Base-by-base conservation (phyloP, 2,797 vertebrate species). In the Meda fulgida region DNA sequence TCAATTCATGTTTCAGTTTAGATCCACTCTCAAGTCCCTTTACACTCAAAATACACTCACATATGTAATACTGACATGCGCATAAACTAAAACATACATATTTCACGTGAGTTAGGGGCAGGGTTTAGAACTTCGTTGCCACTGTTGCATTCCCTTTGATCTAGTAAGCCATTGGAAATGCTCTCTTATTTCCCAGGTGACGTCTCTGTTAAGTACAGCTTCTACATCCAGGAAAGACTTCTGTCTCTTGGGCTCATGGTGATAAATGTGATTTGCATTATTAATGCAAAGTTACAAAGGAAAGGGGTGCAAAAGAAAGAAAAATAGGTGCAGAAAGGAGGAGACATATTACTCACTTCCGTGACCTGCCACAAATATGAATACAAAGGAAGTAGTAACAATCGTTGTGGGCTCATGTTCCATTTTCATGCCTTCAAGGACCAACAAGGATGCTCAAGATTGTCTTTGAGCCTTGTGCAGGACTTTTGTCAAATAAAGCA, bases 211-310 rank as follows among this genome's bases (percentile, higher is more conserved):
- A 51, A 70, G 81, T 36, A 48, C 63, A 26, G 48, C 77, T 73
- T 51, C 80, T 76, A 63, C 70, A 84, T 84, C 79, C 65, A 80
- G 55, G 81, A 86, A 51, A 83, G 70, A 80, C 46, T 53, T 51
- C 36, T 75, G 29, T 88, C 84, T 88, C 78, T 29, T 26, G 43
- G 71, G 88, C 55, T 55, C n/a, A 4, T 63, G n/a, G 66, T 85
- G 85, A 86, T 86, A 67, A 87, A 84, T 82, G 78, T 46, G 34
- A 29, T 43, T 79, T 87, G 76, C 79, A 87, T 86, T 83, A 81
- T 83, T 89, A 85, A 89, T 85, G 63, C 71, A 85, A 84, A 84
- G 69, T 88, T 80, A 73, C 71, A 85, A 86, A 80, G 69, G 65
- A 85, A 81, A 80, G 31, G 76, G 36, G 19, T 80, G 48, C 82